These are phyloP conservation scores for Steatocranus sp. DNA, from an alignment of 2,797 vertebrate species.

Conservation along the genomic window DNA sequence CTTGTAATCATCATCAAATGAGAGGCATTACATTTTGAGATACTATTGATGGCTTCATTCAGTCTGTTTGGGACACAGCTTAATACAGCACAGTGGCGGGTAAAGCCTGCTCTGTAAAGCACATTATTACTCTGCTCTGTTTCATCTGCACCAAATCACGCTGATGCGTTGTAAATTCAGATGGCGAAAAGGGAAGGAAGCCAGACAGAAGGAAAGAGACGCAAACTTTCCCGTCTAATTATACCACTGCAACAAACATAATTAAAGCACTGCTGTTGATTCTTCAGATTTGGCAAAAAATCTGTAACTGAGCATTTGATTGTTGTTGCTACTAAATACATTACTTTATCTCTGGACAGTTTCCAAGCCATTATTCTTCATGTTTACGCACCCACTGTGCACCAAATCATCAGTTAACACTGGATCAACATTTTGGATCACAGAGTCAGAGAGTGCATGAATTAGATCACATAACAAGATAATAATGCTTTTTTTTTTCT, in stretches of 20 bases:
- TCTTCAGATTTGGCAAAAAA: not conserved
- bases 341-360: not conserved
- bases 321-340: not conserved
- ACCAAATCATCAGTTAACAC: not conserved
- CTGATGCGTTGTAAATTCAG: slow-evolving; percentile 51
- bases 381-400: not conserved
- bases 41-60: slow-evolving; percentile 11
- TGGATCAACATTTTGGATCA: not conserved
- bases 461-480: not conserved
- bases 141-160: slow-evolving; percentile 33
- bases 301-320: slow-evolving; percentile 8
- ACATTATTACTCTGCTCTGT: slow-evolving; percentile 41
- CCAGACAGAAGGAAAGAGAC: slow-evolving; percentile 16
- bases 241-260: slow-evolving; percentile 18
- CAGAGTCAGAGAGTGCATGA: not conserved
- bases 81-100: slow-evolving; percentile 18
- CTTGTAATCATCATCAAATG: slow-evolving; percentile 5
- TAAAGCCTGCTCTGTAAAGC: slow-evolving; percentile 27
- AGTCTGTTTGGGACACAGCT: not conserved
- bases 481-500: not conserved
- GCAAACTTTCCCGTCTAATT: slow-evolving; percentile 26
- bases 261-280: slow-evolving; percentile 19
- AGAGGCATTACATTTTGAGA: slow-evolving; percentile 16
- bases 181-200: slow-evolving; percentile 5
- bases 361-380: not conserved